A percentile compares a stretch with the other conserved stretches of the same genome.
Evolutionary conservation across 2,113 vertebrate species (phyloP).

Genomic region (Hepsetus odoe): DNA sequence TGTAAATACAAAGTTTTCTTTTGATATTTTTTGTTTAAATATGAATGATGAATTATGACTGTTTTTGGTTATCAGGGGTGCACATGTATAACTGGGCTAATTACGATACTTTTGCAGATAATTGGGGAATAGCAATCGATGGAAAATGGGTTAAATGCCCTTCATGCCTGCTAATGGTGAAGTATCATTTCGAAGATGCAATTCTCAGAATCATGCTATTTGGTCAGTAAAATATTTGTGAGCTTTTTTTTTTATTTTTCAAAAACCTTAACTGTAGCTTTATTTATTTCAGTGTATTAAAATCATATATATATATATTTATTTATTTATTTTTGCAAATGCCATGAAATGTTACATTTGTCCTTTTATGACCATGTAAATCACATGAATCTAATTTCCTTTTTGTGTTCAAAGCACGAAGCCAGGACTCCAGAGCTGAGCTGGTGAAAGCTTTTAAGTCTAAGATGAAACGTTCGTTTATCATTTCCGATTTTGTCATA

Average conservation of each 20-base stretch:
- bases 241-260: too few relatives aligned
- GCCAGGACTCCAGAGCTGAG: background rate
- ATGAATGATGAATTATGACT: too few relatives aligned
- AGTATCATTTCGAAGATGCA: background rate
- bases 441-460: conserved; percentile 35
- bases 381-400: background rate
- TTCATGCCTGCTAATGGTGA: conserved; percentile 31
- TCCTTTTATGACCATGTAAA: background rate
- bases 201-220: conserved; percentile 26
- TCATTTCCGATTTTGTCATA: conserved; percentile 18
- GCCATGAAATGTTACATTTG: background rate
- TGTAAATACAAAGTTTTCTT: too few relatives aligned
- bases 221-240: too few relatives aligned
- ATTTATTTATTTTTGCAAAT: too few relatives aligned
- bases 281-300: background rate
- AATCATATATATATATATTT: background rate
- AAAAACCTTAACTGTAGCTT: background rate
- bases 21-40: too few relatives aligned
- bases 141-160: conserved; percentile 42
- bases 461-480: background rate
- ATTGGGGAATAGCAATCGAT: conserved; percentile 33
- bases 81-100: too few relatives aligned
- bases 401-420: conserved; percentile 31
- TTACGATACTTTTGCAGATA: too few relatives aligned
- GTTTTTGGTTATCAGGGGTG: too few relatives aligned